phyloP scores from a whole-genome alignment of 2,797 vertebrate genomes.

The Tapera naevia region DNA sequence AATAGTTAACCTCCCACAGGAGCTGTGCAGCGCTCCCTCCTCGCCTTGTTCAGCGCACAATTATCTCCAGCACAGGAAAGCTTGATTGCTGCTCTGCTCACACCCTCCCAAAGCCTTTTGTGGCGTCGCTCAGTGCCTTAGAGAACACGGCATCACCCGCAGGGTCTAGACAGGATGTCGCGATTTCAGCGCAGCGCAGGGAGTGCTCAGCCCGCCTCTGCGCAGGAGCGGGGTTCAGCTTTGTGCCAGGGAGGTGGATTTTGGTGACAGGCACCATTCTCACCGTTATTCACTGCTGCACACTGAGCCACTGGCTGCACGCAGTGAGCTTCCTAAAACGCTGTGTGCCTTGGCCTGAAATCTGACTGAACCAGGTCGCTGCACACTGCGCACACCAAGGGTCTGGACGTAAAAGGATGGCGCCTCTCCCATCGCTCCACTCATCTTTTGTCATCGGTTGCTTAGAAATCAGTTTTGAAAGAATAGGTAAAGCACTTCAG shows the following conservation, averaged over 20 bases:
- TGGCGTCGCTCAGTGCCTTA: neutral
- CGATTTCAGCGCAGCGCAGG: neutral
- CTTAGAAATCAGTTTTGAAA: neutral
- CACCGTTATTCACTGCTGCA: neutral
- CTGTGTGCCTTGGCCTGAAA: neutral
- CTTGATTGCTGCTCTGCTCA: neutral
- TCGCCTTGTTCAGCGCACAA: neutral
- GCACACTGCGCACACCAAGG: fast-evolving
- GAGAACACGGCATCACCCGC: neutral
- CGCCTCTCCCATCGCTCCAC: neutral
- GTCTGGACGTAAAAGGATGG: neutral
- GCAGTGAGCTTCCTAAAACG: neutral
- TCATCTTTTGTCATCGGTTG: neutral
- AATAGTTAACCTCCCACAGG: neutral
- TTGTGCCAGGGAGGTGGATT: neutral
- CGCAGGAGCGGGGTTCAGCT: neutral
- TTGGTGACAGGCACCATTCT: neutral
- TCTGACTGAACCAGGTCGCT: neutral
- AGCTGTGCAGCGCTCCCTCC: neutral
- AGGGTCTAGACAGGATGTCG: neutral
- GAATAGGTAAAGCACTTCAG: neutral
- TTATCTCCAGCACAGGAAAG: neutral
- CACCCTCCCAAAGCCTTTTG: neutral
- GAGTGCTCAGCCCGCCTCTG: neutral
- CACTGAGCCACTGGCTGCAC: neutral